phyloP scores from a whole-genome alignment of 2,888 invertebrate species.

The Coelopa pilipes region DNA sequence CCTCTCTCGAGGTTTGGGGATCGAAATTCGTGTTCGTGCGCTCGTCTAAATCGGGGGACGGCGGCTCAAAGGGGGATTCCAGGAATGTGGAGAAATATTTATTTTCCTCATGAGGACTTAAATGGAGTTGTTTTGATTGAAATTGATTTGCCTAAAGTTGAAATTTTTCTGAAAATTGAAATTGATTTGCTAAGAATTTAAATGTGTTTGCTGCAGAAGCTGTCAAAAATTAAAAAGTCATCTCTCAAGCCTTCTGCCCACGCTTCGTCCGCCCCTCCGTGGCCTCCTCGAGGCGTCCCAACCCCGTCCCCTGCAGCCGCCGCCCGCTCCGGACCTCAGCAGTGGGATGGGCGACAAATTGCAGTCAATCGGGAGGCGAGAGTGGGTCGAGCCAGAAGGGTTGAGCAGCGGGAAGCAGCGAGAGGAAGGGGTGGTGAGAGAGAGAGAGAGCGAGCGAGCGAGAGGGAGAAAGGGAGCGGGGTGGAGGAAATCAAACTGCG shows the following conservation, averaged over 20 bases:
- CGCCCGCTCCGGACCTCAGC: background rate
- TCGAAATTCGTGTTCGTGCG: conserved; percentile 5
- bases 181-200: conserved; percentile 12
- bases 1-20: conserved; percentile 20
- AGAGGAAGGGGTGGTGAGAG: background rate
- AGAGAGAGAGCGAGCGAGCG: background rate
- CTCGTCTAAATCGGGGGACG: conserved; percentile 10
- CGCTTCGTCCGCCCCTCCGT: background rate
- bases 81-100: too few relatives aligned
- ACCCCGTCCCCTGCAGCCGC: background rate
- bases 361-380: conserved; percentile 14
- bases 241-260: background rate
- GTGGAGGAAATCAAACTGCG: background rate
- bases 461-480: too few relatives aligned
- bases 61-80: too few relatives aligned
- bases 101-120: too few relatives aligned
- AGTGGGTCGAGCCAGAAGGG: background rate
- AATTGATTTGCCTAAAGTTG: too few relatives aligned
- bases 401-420: background rate
- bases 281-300: background rate
- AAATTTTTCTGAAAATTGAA: too few relatives aligned
- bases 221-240: background rate
- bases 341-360: background rate
- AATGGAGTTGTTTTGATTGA: too few relatives aligned
- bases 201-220: background rate